Evolutionary conservation across 2,797 vertebrate genomes (phyloP).

Genomic region (Aldrovandia affinis): DNA sequence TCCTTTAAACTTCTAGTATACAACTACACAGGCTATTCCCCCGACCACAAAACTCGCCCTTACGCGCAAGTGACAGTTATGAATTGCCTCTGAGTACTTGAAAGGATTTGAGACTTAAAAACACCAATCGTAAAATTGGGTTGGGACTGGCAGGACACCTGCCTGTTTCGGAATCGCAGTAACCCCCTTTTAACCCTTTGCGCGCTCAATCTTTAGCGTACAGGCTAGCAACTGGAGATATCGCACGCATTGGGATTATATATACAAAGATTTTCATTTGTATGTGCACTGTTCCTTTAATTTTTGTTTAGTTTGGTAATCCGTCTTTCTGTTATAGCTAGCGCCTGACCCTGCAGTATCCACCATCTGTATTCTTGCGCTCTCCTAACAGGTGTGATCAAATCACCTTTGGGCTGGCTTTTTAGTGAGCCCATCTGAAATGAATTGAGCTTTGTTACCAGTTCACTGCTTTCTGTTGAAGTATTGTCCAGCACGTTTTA

Average conservation of each 20-base stretch:
- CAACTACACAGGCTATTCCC: conserved; percentile 57
- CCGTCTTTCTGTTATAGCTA: not conserved
- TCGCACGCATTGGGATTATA: not conserved
- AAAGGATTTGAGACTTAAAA: conserved; percentile 77
- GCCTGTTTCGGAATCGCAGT: conserved; percentile 85
- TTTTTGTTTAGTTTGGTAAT: not conserved
- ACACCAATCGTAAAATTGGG: conserved; percentile 65
- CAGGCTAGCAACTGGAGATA: not conserved
- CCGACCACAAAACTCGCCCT: conserved; percentile 78
- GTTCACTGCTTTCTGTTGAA: not conserved
- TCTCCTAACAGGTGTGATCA: not conserved
- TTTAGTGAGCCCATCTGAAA: not conserved
- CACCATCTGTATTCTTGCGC: not conserved
- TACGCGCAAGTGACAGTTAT: conserved; percentile 79
- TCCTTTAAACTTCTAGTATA: conserved; percentile 48
- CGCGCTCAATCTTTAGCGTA: conserved; percentile 53
- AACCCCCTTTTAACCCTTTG: conserved; percentile 89
- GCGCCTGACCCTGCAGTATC: not conserved
- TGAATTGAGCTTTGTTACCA: not conserved
- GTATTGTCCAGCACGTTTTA: not conserved
- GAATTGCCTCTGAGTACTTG: conserved; percentile 81
- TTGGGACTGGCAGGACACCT: conserved; percentile 89
- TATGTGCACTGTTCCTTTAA: not conserved
- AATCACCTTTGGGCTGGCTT: not conserved
- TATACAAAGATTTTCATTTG: not conserved